Evolutionary conservation across 1,140 invertebrate species (phyloP), one percentile per base, ranked within the genome.

Genomic region (Hycleus cichorii): DNA sequence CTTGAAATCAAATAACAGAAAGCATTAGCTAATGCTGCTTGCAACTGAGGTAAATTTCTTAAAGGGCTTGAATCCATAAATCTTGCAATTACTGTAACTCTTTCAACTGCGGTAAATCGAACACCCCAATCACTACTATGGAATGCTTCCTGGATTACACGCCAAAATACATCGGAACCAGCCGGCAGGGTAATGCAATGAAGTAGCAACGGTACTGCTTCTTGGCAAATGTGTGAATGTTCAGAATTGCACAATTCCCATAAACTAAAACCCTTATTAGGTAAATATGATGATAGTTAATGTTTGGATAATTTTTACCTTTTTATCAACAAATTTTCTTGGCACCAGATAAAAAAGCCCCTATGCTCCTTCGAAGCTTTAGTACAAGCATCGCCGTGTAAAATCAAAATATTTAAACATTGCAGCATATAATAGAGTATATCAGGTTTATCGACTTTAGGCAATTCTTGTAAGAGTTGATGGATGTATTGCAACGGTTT

Each of bases 271-370:
- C 66, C 57, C 32, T 40, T 32, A 27, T 7, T 44, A 18, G 9
- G 2, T 49, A n/a, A 57, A 9, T 26, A 8, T 45, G 7, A 10
- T 40, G 24, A 44, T n/a, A 3, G 40, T 8, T n/a, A 39, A 51
- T 27, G 32, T 44, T 18, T 43, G 9, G 9, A 40, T 43, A 47
- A 43, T 9, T 42, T 4, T 25, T 79, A 96, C 92, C 94, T 95
- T 71, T 91, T 91, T 60, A 99, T 94, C 0, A 98, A 76, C 12
- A 96, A 76, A 77, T 96, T 97, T 76, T 97, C 93, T 74, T 99
- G 94, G 63, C 91, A 94, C 91, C 95, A 98, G 57, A 97, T 93
- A 52, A 99, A 87, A 78, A 98, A 98, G 46, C 93, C 93, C 64
- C 90, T 82, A 70, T 97, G 89, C 69, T 98, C 93, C 66, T 88